These are phyloP conservation scores for Agrilus biguttatus DNA, from an alignment of 2,888 invertebrate species.

Conservation along the genomic window DNA sequence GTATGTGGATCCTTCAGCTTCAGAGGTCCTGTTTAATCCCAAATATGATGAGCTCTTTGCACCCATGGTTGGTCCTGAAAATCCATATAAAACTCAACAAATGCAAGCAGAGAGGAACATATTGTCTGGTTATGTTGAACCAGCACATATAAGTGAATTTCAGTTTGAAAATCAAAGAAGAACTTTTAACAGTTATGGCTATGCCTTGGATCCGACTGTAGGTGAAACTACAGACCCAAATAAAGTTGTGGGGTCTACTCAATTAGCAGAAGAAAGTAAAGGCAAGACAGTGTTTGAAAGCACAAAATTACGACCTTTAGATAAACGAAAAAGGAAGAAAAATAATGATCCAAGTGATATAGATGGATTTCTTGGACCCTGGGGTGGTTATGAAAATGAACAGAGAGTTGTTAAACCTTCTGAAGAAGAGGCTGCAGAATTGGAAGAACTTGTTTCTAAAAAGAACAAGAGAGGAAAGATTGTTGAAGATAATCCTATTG, in stretches of 20 bases:
- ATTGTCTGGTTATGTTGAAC: constrained; percentile 86
- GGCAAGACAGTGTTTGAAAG: constrained; percentile 86
- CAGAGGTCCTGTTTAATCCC: constrained; percentile 81
- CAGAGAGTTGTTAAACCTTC: constrained; percentile 76
- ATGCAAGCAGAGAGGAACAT: constrained; percentile 80
- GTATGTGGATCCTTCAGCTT: constrained; percentile 62
- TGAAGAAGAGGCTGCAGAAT: constrained; percentile 83
- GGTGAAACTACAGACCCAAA: constrained; percentile 33
- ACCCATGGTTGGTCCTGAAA: constrained; percentile 80
- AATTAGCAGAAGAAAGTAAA: constrained; percentile 56
- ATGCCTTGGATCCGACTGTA: constrained; percentile 87
- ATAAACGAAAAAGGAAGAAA: constrained; percentile 68
- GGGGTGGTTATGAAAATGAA: constrained; percentile 92
- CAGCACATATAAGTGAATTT: constrained; percentile 90
- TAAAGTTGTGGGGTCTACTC: constrained; percentile 44
- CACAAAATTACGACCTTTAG: constrained; percentile 53
- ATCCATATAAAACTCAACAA: constrained; percentile 86
- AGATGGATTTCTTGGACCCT: constrained; percentile 92
- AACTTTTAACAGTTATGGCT: constrained; percentile 89
- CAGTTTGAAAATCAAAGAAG: constrained; percentile 93
- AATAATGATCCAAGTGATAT: constrained; percentile 87
- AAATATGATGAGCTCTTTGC: constrained; percentile 91
- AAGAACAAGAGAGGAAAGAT: constrained; percentile 74
- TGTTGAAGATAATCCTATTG: constrained; percentile 82
- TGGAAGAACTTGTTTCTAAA: constrained; percentile 89